phyloP scores from a whole-genome alignment of 2,888 invertebrate genomes.

The Melanostoma mellinum region DNA sequence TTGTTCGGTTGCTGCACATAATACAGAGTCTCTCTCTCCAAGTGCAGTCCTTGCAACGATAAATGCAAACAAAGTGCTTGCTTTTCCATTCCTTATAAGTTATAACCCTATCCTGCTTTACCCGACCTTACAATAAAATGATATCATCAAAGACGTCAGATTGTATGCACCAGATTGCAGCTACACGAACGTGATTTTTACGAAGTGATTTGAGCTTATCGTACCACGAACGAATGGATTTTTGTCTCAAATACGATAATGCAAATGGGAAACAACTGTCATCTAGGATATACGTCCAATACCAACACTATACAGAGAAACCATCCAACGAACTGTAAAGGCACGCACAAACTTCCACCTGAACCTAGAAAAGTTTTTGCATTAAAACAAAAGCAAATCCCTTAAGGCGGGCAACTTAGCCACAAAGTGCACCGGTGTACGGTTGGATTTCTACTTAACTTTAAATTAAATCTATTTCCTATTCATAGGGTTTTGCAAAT shows the following conservation, averaged over 20 bases:
- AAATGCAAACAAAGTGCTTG: background rate
- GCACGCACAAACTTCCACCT: background rate
- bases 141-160: conserved; percentile 10
- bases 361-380: background rate
- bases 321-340: background rate
- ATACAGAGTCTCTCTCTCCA: background rate
- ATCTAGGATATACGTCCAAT: background rate
- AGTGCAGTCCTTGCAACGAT: background rate
- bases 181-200: conserved; percentile 10
- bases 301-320: background rate
- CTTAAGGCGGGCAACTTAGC: too few relatives aligned
- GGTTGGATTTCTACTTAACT: too few relatives aligned
- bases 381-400: background rate
- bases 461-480: too few relatives aligned
- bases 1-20: background rate
- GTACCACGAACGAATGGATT: conserved; percentile 30
- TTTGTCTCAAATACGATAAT: conserved; percentile 40
- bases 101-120: too few relatives aligned
- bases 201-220: conserved; percentile 35
- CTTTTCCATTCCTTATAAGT: background rate
- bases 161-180: conserved; percentile 20
- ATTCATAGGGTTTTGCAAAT: too few relatives aligned
- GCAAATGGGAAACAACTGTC: conserved; percentile 43
- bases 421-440: too few relatives aligned
- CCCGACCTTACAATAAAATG: background rate